Evolutionary conservation across 2,113 vertebrate genomes (phyloP).

Genomic region (Felis chaus): DNA sequence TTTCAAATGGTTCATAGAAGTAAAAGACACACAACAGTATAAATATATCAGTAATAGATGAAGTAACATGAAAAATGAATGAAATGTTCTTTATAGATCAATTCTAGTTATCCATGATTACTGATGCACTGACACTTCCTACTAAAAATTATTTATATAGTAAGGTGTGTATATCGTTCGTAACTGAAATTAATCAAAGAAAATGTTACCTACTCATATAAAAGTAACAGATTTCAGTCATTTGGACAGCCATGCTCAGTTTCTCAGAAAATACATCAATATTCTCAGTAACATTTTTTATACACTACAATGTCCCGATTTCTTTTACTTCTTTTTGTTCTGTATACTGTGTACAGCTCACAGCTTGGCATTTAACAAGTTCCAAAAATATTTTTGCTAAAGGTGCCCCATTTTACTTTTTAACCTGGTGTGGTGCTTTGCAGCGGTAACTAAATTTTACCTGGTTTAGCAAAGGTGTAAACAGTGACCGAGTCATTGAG

Average conservation of each 20-base stretch:
- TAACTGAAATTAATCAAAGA: not conserved
- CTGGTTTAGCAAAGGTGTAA: not conserved
- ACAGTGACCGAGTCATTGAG: not conserved
- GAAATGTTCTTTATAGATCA: not conserved
- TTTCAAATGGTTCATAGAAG: not conserved
- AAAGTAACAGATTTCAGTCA: not conserved
- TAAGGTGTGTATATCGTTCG: not conserved
- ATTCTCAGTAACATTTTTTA: not conserved
- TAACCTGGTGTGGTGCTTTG: not conserved
- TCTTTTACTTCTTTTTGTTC: not conserved
- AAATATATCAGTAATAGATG: not conserved
- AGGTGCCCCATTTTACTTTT: not conserved
- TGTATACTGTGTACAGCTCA: not conserved
- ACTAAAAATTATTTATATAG: not conserved
- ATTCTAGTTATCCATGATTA: not conserved
- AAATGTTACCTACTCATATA: not conserved
- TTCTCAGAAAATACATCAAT: slow-evolving; percentile 21
- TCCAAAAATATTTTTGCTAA: not conserved
- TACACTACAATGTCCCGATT: not conserved
- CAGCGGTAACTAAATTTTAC: not conserved
- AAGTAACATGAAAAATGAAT: not conserved
- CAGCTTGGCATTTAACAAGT: not conserved
- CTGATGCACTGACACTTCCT: not conserved
- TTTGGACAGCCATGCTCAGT: not conserved
- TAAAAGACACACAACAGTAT: not conserved